Base-by-base conservation (phyloP, 2,888 invertebrate genomes). In the Volucella inflata region DNA sequence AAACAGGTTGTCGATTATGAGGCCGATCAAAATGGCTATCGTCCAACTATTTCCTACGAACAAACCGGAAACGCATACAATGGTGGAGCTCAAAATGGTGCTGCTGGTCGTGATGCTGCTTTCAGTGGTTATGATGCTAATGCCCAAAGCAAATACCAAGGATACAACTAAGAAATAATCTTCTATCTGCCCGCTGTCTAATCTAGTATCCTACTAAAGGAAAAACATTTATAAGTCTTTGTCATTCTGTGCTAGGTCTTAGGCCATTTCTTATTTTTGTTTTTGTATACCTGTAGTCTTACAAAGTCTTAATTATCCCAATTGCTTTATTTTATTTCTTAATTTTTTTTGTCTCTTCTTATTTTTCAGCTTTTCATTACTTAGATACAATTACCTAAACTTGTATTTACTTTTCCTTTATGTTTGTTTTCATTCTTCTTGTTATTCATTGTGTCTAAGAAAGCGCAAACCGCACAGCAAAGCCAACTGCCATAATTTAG, bases 1-100 rank as follows among this genome's bases (percentile, higher is more conserved):
- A 95, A 94, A 90, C 95, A 95, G 93, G 94, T 94, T 50, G 95
- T 95, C 0, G 94, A 94, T 87, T 95, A 95, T 91, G 95, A 94
- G 89, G 95, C 95, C 8, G 95, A 95, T 88, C 93, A 94, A 89
- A 93, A 94, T 55, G 95, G 95, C 1, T 95, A 94, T 92, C 94
- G 94, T 87, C 95, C 95, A 14, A 94, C 93, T 88, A 94, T 95
- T 80, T 93, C 94, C 0, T 95, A 95, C 90, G 95, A 95, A 90
- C 94, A 95, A 89, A 93, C 93, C 38, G 93, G 93, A 53, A 89
- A 89, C 70, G 90, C 91, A 3, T 88, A 88, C 62, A 88, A 87
- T 74, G 89, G 84, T 48, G 88, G 89, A 38, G 89, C 82, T 42
- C 88, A 87, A 14, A 88, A 88, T 42, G 88, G 89, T 51, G 79